Conservation (phyloP, 2,888 invertebrate species). For the Aphodius sticticus region DNA sequence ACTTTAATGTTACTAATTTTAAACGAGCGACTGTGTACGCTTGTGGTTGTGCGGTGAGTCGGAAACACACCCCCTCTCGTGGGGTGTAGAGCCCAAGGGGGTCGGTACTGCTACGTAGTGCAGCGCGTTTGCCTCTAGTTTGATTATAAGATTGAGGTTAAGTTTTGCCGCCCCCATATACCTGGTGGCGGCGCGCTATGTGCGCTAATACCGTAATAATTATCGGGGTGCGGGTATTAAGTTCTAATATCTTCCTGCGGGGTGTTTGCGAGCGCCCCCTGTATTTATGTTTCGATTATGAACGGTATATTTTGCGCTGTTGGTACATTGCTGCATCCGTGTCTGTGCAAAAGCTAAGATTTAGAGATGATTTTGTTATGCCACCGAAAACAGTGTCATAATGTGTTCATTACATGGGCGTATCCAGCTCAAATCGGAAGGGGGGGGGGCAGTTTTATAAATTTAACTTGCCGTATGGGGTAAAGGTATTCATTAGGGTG, state of each 20-base stretch:
- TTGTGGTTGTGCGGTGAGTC: not conserved
- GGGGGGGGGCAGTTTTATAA: too few species aligned
- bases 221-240: not conserved
- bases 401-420: too few species aligned
- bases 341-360: too few species aligned
- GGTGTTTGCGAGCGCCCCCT: not conserved
- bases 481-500: too few species aligned
- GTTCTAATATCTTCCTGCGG: not conserved
- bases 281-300: not conserved
- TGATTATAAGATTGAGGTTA: constrained; percentile 17
- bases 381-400: too few species aligned
- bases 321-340: too few species aligned
- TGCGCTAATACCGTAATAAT: constrained; percentile 14
- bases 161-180: not conserved
- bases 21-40: not conserved
- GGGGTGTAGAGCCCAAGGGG: not conserved
- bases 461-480: too few species aligned
- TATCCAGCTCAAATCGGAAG: too few species aligned
- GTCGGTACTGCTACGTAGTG: not conserved
- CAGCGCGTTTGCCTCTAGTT: constrained; percentile 8
- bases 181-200: not conserved
- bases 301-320: not conserved
- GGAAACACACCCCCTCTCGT: not conserved
- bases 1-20: constrained; percentile 26
- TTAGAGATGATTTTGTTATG: too few species aligned